Base-by-base conservation (phyloP, 1,140 invertebrate genomes). In the Phymastichus coffea region DNA sequence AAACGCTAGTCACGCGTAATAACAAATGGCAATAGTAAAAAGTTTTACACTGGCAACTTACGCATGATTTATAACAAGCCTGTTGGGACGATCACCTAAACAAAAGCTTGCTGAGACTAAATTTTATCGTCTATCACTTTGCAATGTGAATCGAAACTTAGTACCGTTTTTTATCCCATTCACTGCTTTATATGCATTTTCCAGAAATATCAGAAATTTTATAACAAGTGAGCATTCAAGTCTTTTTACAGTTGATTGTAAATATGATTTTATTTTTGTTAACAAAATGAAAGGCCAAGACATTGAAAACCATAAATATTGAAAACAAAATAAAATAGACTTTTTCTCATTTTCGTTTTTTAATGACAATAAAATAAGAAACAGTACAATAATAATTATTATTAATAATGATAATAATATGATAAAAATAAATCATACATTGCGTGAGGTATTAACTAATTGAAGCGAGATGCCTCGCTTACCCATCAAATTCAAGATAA, bases 281-380 rank as follows among this genome's bases (percentile, higher is more conserved):
- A 58, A 38, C 44, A 55, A 12, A 47, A 57, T 48, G 26, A 46
- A 52, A 58, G 10, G 33, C 22, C 49, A 30, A 56, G 38, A 38
- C 10, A 48, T 23, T 61, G 61, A 48, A 46, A 19, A 58, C 57
- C 41, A 63, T 12, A 61, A 62, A 48, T 33, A 33, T 57, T 52
- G 38, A 56, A 49, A 61, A 60, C 52, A 61, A 60, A 64, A 64
- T 49, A 65, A 63, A 57, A 64, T 55, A 40, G 52, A 58, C 47
- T 57, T 63, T 62, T 56, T 67, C 54, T 65, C 70, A 74, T 71
- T 73, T 69, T 72, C 64, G 63, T 74, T 76, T 75, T n/a, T 76
- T 77, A 77, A 71, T 73, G 70, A 75, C 67, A 76, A 77, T 77
- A 73, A 77, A 78, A 75, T 76, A 73, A 73, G 69, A 77, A 78